Conservation (phyloP, 1,140 invertebrate species). For the Anoplolepis gracilipes region DNA sequence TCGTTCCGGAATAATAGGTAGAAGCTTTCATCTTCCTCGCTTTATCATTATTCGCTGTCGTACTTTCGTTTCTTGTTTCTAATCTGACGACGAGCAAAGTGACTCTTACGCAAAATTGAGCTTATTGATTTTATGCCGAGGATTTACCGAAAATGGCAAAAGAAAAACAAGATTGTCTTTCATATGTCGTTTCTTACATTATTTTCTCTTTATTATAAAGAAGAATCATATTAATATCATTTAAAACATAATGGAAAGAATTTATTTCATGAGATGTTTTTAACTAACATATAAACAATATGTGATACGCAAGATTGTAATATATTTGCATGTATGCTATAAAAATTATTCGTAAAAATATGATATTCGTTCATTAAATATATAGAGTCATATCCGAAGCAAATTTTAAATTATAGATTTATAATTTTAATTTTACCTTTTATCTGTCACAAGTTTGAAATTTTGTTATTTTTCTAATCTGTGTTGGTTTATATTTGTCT, state of each 20-base stretch:
- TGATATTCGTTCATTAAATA: not conserved
- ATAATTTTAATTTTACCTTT: not conserved
- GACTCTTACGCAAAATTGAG: constrained; percentile 64
- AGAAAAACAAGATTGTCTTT: not conserved
- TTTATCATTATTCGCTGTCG: constrained; percentile 63
- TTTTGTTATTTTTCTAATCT: no score
- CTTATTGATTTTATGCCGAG: constrained; percentile 68
- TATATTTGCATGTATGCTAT: no score
- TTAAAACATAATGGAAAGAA: not conserved
- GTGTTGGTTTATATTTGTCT: not conserved
- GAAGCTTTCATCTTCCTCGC: constrained; percentile 63
- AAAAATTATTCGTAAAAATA: no score
- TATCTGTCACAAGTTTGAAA: no score
- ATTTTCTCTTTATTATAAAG: not conserved
- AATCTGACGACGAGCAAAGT: constrained; percentile 70
- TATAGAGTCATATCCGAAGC: not conserved
- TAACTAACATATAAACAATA: not conserved
- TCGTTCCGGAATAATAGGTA: constrained; percentile 70
- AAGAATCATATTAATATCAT: not conserved
- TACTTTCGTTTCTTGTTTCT: constrained; percentile 59
- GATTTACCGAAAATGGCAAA: not conserved
- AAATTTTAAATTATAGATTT: not conserved
- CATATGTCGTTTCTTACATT: not conserved
- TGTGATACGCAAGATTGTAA: not conserved
- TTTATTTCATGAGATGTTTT: not conserved